phyloP scores from a whole-genome alignment of 1,140 invertebrate species.

The Drosophila busckii region DNA sequence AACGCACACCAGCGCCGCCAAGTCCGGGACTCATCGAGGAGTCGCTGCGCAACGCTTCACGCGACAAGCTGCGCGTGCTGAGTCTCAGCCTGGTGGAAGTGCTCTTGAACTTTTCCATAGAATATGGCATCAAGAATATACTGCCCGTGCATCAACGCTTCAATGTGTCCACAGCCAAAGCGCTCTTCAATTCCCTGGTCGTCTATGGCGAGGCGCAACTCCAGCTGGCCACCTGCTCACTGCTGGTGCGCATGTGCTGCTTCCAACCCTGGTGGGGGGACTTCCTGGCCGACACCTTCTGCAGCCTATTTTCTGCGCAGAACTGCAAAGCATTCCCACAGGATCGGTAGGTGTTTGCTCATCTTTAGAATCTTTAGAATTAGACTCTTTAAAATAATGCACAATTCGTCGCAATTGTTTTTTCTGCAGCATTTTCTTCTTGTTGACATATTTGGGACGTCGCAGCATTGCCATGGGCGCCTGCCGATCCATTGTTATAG shows the following conservation, averaged over 20 bases:
- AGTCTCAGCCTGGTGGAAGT: conserved; percentile 90
- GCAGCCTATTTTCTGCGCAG: conserved; percentile 87
- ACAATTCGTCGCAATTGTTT: conserved; percentile 28
- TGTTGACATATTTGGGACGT: conserved; percentile 91
- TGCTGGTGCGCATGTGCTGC: conserved; percentile 88
- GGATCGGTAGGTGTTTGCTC: conserved; percentile 89
- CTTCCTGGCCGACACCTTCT: conserved; percentile 89
- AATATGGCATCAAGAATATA: conserved; percentile 81
- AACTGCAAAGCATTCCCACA: conserved; percentile 90
- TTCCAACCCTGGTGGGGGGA: conserved; percentile 92
- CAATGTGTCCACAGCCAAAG: conserved; percentile 83
- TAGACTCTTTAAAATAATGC: no score
- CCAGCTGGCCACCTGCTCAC: conserved; percentile 81
- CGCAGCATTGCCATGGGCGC: conserved; percentile 85
- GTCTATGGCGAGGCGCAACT: conserved; percentile 76
- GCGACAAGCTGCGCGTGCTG: conserved; percentile 89
- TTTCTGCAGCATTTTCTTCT: conserved; percentile 87
- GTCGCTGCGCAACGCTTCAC: conserved; percentile 82
- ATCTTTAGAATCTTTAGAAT: no score
- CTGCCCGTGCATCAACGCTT: conserved; percentile 81
- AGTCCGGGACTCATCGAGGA: conserved; percentile 31
- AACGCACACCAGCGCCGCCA: not conserved
- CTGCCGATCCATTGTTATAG: conserved; percentile 83
- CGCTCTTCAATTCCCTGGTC: conserved; percentile 83
- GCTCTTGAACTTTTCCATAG: conserved; percentile 85